Evolutionary conservation across 2,888 invertebrate species (phyloP).

Genomic region (Eupithecia subumbrata): DNA sequence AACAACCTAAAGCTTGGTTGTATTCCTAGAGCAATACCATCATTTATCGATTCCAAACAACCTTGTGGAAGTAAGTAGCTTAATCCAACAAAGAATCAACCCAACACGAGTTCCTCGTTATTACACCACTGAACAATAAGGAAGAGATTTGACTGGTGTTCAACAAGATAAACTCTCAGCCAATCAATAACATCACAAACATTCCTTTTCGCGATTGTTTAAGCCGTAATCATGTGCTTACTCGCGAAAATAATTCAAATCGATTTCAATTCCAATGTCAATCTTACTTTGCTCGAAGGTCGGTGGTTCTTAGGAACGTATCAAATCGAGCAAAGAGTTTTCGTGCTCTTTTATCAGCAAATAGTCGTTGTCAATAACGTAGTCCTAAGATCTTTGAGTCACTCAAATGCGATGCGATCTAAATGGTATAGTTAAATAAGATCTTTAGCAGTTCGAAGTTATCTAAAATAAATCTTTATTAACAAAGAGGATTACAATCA

Average conservation of each 20-base stretch:
- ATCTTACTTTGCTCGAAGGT: no score
- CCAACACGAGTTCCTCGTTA: not conserved
- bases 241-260: not conserved
- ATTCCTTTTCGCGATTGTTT: not conserved
- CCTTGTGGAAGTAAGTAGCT: not conserved
- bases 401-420: no score
- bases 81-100: not conserved
- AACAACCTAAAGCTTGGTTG: not conserved
- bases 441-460: no score
- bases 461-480: no score
- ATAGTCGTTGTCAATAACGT: no score
- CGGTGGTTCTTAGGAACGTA: not conserved
- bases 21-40: not conserved
- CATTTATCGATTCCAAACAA: not conserved
- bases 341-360: no score
- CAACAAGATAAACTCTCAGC: not conserved
- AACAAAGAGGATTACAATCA: no score
- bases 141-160: conserved; percentile 4
- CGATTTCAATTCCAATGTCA: not conserved
- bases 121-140: not conserved
- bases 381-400: no score
- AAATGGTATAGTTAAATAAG: no score
- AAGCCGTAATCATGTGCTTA: not conserved
- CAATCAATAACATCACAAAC: conserved; percentile 7
- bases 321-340: no score